Evolutionary conservation across 2,113 vertebrate genomes (phyloP).

Genomic region (Cettia cetti): DNA sequence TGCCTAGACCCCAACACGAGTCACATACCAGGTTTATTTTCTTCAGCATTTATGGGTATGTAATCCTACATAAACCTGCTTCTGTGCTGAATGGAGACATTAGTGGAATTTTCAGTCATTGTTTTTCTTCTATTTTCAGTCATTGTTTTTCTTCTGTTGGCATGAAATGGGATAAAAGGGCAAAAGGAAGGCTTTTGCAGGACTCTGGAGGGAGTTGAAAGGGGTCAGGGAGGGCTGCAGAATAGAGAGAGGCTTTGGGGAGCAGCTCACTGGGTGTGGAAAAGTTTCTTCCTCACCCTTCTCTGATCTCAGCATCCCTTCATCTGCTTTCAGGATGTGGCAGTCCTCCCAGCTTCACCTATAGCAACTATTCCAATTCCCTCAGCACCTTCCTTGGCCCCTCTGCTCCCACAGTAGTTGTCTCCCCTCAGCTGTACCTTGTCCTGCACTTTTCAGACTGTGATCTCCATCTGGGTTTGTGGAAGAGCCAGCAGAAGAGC

Average conservation of each 20-base stretch:
- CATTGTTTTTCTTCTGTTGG: not conserved
- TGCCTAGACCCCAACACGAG: not conserved
- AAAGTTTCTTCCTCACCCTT: not conserved
- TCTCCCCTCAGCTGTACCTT: not conserved
- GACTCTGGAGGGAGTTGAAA: not conserved
- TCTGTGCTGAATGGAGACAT: not conserved
- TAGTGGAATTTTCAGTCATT: not conserved
- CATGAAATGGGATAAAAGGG: not conserved
- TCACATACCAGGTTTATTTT: not conserved
- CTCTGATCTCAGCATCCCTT: not conserved
- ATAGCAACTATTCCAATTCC: not conserved
- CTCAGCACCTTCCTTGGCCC: not conserved
- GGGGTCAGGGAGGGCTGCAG: not conserved
- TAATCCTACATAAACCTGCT: not conserved
- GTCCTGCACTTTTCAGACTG: not conserved
- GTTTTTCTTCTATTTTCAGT: not conserved
- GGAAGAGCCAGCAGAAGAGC: not conserved
- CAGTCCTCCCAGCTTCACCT: not conserved
- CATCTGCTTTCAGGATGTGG: not conserved
- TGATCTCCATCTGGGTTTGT: not conserved
- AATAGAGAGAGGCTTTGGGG: not conserved
- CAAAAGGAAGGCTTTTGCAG: not conserved
- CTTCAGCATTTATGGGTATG: not conserved
- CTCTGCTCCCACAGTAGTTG: not conserved
- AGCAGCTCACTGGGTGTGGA: not conserved